These are phyloP conservation scores for Chrysochloris asiatica DNA, from an alignment of 2,113 vertebrate species.

Conservation along the genomic window DNA sequence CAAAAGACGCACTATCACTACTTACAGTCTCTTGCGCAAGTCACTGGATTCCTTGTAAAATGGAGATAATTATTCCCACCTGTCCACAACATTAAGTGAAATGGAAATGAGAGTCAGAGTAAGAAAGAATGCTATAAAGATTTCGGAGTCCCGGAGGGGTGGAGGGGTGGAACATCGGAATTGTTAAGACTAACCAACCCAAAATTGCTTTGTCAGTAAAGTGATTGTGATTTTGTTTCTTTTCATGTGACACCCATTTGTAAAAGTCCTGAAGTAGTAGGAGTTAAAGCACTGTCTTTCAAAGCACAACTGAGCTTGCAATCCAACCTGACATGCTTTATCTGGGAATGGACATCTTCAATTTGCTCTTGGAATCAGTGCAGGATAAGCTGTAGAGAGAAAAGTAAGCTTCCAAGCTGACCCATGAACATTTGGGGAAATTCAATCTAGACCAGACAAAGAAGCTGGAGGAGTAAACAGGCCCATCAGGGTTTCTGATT, in stretches of 20 bases:
- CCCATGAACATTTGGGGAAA: neutral
- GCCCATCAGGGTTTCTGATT: neutral
- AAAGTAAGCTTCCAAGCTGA: rapidly evolving
- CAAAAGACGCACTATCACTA: neutral
- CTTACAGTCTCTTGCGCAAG: neutral
- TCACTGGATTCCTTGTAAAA: neutral
- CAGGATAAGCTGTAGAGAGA: neutral
- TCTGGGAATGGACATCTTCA: neutral
- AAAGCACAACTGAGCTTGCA: neutral
- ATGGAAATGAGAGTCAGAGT: neutral
- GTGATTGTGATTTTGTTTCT: neutral
- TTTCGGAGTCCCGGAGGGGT: neutral
- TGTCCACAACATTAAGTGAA: neutral
- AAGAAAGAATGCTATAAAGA: neutral
- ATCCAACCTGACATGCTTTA: neutral
- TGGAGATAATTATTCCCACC: neutral
- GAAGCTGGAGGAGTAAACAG: neutral
- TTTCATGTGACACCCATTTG: neutral
- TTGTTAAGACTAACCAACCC: neutral
- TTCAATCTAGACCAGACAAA: neutral
- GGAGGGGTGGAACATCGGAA: neutral
- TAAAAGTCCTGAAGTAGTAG: neutral
- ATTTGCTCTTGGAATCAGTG: neutral
- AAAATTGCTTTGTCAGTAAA: neutral
- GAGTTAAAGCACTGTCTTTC: neutral